phyloP scores from a whole-genome alignment of 2,888 invertebrate genomes.

The Drosophila limbata region DNA sequence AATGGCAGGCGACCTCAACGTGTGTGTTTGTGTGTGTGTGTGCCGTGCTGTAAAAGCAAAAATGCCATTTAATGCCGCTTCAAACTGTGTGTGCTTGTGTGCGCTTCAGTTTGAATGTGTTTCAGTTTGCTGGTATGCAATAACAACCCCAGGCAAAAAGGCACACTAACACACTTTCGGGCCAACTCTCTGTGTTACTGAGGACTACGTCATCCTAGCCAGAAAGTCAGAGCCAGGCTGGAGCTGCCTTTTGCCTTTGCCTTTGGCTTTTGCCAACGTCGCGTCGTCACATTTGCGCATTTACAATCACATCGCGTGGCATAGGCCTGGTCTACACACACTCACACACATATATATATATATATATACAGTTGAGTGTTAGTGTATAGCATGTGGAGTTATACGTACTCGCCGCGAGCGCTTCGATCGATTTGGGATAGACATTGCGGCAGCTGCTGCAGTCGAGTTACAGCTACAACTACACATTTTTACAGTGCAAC shows the following conservation, averaged over 20 bases:
- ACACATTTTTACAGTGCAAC: slow-evolving; percentile 38
- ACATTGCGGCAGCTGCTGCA: slow-evolving; percentile 77
- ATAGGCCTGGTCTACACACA: slow-evolving; percentile 62
- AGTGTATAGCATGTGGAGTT: slow-evolving; percentile 60
- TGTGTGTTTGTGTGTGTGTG: slow-evolving; percentile 6
- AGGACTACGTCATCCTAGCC: slow-evolving; percentile 78
- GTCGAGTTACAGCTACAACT: slow-evolving; percentile 30
- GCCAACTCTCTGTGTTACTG: slow-evolving; percentile 47
- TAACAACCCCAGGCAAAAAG: slow-evolving; percentile 68
- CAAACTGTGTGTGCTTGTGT: slow-evolving; percentile 27
- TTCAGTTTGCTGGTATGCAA: slow-evolving; percentile 50
- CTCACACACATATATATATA: slow-evolving; percentile 17
- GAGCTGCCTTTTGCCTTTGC: slow-evolving; percentile 29
- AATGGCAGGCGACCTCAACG: slow-evolving; percentile 71
- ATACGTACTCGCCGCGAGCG: slow-evolving; percentile 61
- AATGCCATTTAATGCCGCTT: slow-evolving; percentile 67
- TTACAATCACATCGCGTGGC: slow-evolving; percentile 79
- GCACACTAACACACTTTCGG: slow-evolving; percentile 72
- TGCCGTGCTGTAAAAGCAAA: slow-evolving; percentile 34
- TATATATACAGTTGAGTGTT: background rate
- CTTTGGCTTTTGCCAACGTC: slow-evolving; percentile 51
- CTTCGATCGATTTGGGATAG: slow-evolving; percentile 71
- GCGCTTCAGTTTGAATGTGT: slow-evolving; percentile 27
- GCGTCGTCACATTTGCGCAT: slow-evolving; percentile 73
- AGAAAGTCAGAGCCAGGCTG: slow-evolving; percentile 40